phyloP scores from a whole-genome alignment of 2,113 vertebrate genomes.

The Sphaerodactylus townsendi region DNA sequence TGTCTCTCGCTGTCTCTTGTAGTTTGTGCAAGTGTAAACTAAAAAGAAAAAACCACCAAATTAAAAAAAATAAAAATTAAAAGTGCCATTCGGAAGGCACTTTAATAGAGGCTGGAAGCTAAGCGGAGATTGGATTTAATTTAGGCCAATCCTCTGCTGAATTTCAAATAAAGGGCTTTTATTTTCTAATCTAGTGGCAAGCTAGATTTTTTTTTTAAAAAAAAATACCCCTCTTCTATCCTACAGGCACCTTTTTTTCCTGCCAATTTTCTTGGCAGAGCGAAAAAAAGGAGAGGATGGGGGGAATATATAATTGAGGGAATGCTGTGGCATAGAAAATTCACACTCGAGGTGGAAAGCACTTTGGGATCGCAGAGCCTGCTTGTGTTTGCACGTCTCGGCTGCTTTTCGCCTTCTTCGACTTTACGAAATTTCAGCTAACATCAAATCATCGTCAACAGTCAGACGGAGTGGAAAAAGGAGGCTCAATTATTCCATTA shows the following conservation, averaged over 20 bases:
- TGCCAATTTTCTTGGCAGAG: constrained; percentile 16
- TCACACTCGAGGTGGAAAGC: not conserved
- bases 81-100: not conserved
- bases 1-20: not conserved
- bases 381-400: not conserved
- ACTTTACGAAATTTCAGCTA: not conserved
- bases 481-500: not conserved
- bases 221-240: constrained; percentile 21
- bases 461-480: not conserved
- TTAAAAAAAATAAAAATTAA: constrained; percentile 14
- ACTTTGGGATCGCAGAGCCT: not conserved
- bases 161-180: constrained; percentile 22
- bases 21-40: not conserved
- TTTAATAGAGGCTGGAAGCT: constrained; percentile 29
- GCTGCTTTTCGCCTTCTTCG: not conserved
- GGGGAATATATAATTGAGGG: not conserved
- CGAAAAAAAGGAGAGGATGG: not conserved
- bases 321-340: not conserved
- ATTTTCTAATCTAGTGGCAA: not conserved
- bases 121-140: constrained; percentile 22
- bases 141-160: constrained; percentile 18
- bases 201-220: no score
- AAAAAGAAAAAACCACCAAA: not conserved
- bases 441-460: not conserved
- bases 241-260: constrained; percentile 1